phyloP scores from a whole-genome alignment of 2,113 vertebrate species.

The Pavo muticus region DNA sequence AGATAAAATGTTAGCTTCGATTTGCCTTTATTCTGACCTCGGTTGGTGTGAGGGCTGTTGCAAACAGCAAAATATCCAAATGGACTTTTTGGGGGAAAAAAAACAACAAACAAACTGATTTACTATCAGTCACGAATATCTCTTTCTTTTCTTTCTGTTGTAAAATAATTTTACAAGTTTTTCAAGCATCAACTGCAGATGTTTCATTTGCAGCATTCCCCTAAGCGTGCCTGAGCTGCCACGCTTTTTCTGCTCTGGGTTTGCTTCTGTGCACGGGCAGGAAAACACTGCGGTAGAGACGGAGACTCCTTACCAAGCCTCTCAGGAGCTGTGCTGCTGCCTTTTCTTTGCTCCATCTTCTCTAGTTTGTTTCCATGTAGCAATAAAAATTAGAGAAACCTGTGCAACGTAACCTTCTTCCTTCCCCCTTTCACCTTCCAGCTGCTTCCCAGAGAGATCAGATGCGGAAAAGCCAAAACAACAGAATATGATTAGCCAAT shows the following conservation, averaged over 20 bases:
- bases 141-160: not conserved
- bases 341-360: conserved; percentile 19
- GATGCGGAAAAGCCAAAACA: conserved; percentile 70
- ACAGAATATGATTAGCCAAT: conserved; percentile 87
- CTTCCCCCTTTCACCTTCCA: conserved; percentile 17
- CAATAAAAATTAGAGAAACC: conserved; percentile 61
- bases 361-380: conserved; percentile 16
- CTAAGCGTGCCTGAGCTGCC: conserved; percentile 46
- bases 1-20: rapidly evolving
- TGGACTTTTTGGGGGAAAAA: not conserved
- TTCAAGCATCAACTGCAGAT: not conserved
- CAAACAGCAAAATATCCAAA: not conserved
- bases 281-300: not conserved
- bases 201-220: not conserved
- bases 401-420: not conserved
- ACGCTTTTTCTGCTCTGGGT: not conserved
- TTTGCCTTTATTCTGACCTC: not conserved
- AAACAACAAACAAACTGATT: not conserved
- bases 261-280: conserved; percentile 42
- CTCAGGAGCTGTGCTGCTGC: conserved; percentile 31
- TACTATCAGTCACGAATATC: not conserved
- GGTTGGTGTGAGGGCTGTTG: not conserved
- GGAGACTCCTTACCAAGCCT: conserved; percentile 47
- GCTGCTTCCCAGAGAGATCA: conserved; percentile 60
- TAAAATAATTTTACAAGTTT: conserved; percentile 2